Evolutionary conservation across 1,140 invertebrate genomes (phyloP).

Genomic region (Archivesica marissinica): DNA sequence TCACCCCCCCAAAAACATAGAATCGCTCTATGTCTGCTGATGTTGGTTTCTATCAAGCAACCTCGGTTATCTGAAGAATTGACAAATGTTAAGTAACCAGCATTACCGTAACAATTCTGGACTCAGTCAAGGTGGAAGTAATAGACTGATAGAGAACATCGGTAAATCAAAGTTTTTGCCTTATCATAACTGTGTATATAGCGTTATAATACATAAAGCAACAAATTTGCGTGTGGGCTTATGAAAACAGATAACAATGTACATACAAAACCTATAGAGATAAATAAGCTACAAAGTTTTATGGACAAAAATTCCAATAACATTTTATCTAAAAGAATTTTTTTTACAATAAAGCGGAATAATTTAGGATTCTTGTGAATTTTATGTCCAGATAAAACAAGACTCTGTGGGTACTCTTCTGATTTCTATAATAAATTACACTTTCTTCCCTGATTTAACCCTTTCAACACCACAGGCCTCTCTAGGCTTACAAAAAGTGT

Average conservation of each 20-base stretch:
- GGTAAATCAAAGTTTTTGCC: not conserved
- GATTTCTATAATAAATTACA: too few relatives aligned
- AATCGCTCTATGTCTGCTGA: not conserved
- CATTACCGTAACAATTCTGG: constrained; percentile 1
- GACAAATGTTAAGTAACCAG: constrained; percentile 7
- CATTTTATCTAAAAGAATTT: too few relatives aligned
- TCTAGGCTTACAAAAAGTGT: too few relatives aligned
- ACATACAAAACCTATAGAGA: too few relatives aligned
- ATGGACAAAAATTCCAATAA: too few relatives aligned
- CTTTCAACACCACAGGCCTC: too few relatives aligned
- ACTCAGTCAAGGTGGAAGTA: constrained; percentile 32
- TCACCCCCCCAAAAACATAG: not conserved
- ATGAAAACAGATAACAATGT: not conserved
- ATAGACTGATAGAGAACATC: not conserved
- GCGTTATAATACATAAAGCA: not conserved
- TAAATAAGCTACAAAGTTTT: too few relatives aligned
- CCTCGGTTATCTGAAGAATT: not conserved
- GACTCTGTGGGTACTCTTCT: too few relatives aligned
- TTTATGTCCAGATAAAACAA: too few relatives aligned
- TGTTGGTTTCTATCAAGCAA: not conserved
- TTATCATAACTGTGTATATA: not conserved
- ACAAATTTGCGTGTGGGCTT: not conserved
- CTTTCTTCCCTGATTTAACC: too few relatives aligned
- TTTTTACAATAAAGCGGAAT: too few relatives aligned
- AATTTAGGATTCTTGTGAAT: too few relatives aligned